These are phyloP conservation scores for Drosophila busckii DNA, from an alignment of 1,140 invertebrate species.

Conservation along the genomic window DNA sequence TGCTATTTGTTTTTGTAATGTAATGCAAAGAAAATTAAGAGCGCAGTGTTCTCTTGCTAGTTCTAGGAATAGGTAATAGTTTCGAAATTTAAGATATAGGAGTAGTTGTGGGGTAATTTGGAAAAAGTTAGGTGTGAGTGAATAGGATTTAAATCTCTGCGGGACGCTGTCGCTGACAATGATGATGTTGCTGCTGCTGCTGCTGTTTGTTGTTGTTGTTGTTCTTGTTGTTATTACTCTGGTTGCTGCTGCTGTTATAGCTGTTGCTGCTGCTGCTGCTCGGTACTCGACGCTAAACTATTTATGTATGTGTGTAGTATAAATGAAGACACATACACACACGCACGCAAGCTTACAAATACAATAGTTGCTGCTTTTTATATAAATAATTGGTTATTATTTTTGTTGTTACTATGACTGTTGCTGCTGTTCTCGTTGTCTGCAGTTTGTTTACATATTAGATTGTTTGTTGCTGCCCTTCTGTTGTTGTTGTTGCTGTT, in stretches of 20 bases:
- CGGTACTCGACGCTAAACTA: constrained; percentile 19
- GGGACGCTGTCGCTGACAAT: constrained; percentile 67
- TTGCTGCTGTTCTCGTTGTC: constrained; percentile 13
- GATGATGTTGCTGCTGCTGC: constrained; percentile 73
- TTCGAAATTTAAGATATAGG: constrained; percentile 16
- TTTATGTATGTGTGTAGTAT: constrained; percentile 2
- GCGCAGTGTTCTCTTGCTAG: constrained; percentile 35
- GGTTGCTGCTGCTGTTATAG: constrained; percentile 35
- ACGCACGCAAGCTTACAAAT: constrained; percentile 8
- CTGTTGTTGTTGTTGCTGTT: constrained; percentile 24
- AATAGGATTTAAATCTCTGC: neutral
- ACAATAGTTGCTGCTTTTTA: neutral
- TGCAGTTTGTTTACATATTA: constrained; percentile 8
- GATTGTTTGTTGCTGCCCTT: constrained; percentile 32
- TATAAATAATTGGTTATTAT: neutral
- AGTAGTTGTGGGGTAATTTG: too few species aligned
- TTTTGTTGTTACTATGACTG: constrained; percentile 6
- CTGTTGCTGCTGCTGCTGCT: constrained; percentile 45
- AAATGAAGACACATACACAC: constrained; percentile 4
- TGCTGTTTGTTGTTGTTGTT: constrained; percentile 24
- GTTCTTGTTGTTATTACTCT: constrained; percentile 19
- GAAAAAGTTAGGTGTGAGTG: neutral
- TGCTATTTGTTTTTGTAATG: constrained; percentile 31
- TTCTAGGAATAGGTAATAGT: too few species aligned
- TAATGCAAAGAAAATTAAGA: constrained; percentile 42